Base-by-base conservation (phyloP, 2,113 vertebrate species). In the Beaufortia kweichowensis region DNA sequence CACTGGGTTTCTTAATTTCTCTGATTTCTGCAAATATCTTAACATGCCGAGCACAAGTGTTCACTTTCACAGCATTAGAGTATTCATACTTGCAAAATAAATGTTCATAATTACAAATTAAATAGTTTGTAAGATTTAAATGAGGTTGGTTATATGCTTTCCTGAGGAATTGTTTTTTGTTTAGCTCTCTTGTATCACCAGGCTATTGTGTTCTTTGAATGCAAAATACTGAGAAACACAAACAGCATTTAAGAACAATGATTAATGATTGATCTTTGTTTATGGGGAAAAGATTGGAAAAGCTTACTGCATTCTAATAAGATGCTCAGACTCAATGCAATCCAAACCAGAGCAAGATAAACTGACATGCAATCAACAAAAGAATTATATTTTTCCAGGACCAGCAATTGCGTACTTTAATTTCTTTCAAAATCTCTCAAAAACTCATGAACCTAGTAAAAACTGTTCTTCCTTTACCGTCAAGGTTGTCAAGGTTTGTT, bases 21-120 rank as follows among this genome's bases (percentile, higher is more conserved):
- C 50, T 50, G 61, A 81, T 43, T 48, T 68, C 46, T 67, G 62
- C 55, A 73, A 71, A 73, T 63, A 73, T 77, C 62, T 55, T 62
- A 67, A 43, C 39, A 39, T 28, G 31, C 33, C 31, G 65, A 43
- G 56, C 26, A 26, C 14, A 53, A 59, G 53, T 48, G 3, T 65
- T 59, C 68, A 7, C 35, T 9, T 17, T 43, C 63, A 26, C 62
- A 24, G 62, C 23, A 24, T 35, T 31, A 11, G 3, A 9, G 21
- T 24, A 26, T 64, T 64, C 35, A 24, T 39, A 2, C 11, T 39
- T 39, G 35, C 8, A 10, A 39, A 39, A 39, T 39, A 0, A 39
- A 39, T 39, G 9, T 10, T 39, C 2, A 2, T 39, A 14, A 26
- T 65, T 43, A 24, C 6, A 26, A 26, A 43, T 26, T 4, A 43